These are phyloP conservation scores for Myopa tessellatipennis DNA, from an alignment of 2,888 invertebrate species.

Conservation along the genomic window DNA sequence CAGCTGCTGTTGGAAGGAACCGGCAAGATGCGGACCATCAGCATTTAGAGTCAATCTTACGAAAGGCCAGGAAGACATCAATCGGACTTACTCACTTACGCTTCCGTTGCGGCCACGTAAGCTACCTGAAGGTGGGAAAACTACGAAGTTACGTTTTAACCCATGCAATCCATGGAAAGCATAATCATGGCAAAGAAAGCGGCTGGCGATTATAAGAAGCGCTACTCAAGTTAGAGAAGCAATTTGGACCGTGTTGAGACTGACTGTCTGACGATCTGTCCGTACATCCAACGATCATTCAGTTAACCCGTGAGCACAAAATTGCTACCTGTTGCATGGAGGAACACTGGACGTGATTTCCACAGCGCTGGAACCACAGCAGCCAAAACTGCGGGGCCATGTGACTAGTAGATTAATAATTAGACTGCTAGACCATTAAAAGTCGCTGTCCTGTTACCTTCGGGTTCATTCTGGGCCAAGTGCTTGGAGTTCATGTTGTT, in stretches of 20 bases:
- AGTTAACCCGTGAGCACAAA: slow-evolving; percentile 15
- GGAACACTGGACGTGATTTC: slow-evolving; percentile 1
- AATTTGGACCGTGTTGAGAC: not conserved
- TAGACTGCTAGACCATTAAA: slow-evolving; percentile 7
- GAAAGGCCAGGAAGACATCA: no score
- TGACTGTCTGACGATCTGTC: not conserved
- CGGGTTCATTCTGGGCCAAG: slow-evolving; percentile 24
- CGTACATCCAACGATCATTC: slow-evolving; percentile 4
- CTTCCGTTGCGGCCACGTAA: not conserved
- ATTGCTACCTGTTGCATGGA: slow-evolving; percentile 38
- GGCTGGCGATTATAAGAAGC: slow-evolving; percentile 21
- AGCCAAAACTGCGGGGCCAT: slow-evolving; percentile 20
- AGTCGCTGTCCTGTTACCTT: not conserved
- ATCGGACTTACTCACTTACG: no score
- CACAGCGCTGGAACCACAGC: not conserved
- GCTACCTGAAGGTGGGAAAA: slow-evolving; percentile 5
- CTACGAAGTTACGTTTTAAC: no score
- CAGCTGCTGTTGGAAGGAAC: no score
- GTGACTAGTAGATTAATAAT: not conserved
- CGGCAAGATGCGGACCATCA: no score
- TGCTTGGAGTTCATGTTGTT: slow-evolving; percentile 17
- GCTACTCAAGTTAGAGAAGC: slow-evolving; percentile 41
- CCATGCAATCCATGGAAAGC: not conserved
- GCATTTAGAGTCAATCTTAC: no score
- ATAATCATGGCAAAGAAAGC: slow-evolving; percentile 30